Evolutionary conservation across 2,888 invertebrate genomes (phyloP).

Genomic region (Cosmorhoe ocellata): DNA sequence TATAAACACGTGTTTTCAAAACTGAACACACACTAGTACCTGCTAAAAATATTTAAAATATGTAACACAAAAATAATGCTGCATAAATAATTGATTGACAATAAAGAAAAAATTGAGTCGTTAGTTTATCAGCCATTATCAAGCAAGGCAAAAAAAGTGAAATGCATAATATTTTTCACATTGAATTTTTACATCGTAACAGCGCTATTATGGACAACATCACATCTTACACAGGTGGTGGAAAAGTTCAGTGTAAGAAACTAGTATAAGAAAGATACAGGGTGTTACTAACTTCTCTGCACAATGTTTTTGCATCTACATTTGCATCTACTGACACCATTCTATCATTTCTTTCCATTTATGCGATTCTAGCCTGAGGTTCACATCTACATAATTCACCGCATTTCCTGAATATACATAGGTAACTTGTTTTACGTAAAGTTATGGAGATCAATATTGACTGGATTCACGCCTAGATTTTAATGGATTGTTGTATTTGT

Average conservation of each 20-base stretch:
- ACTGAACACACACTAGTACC: no score
- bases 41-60: no score
- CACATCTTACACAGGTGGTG: conserved; percentile 7
- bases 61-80: no score
- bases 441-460: no score
- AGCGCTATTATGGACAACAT: no score
- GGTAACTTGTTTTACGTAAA: no score
- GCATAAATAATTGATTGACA: conserved; percentile 5
- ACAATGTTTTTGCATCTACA: conserved; percentile 7
- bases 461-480: no score
- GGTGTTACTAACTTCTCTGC: conserved; percentile 66
- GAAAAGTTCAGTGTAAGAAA: conserved; percentile 39
- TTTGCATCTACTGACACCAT: conserved; percentile 7
- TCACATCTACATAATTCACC: neutral
- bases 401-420: no score
- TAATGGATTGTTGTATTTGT: no score
- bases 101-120: conserved; percentile 7
- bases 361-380: neutral
- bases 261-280: conserved; percentile 61
- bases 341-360: conserved; percentile 5
- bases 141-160: no score
- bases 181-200: conserved; percentile 36
- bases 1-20: no score
- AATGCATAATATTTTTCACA: no score
- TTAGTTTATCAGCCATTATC: conserved; percentile 11